Evolutionary conservation across 2,888 invertebrate species (phyloP).

Genomic region (Aporophyla lueneburgensis): DNA sequence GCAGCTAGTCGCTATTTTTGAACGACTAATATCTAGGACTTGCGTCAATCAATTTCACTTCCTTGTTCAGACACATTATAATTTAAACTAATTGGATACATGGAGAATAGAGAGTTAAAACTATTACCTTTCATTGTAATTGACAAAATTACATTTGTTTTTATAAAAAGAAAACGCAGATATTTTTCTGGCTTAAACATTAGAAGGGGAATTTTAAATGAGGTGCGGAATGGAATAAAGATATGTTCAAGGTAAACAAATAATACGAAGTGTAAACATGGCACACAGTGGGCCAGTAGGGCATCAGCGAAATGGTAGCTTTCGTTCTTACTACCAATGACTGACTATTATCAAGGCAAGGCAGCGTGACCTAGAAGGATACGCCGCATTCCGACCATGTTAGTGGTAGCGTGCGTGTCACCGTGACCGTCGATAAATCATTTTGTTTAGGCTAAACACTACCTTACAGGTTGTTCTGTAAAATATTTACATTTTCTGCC

Average conservation of each 20-base stretch:
- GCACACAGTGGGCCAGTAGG: slow-evolving; percentile 80
- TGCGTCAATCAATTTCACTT: slow-evolving; percentile 57
- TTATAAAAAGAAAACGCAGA: slow-evolving; percentile 16
- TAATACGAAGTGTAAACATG: slow-evolving; percentile 74
- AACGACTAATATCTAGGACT: slow-evolving; percentile 53
- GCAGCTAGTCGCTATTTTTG: slow-evolving; percentile 20
- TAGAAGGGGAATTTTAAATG: slow-evolving; percentile 58
- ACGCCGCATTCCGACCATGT: slow-evolving; percentile 79
- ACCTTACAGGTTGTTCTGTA: too few species aligned
- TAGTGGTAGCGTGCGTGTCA: slow-evolving; percentile 38
- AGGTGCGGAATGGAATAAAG: slow-evolving; percentile 53
- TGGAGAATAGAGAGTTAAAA: slow-evolving; percentile 45
- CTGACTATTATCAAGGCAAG: slow-evolving; percentile 76
- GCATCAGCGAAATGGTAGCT: slow-evolving; percentile 83
- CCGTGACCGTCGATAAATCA: slow-evolving; percentile 38
- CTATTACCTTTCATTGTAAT: slow-evolving; percentile 48
- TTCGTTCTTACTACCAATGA: slow-evolving; percentile 80
- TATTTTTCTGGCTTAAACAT: slow-evolving; percentile 6
- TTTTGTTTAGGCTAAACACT: slow-evolving; percentile 32
- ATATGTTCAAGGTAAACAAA: slow-evolving; percentile 75
- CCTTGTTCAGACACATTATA: slow-evolving; percentile 45
- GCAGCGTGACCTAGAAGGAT: slow-evolving; percentile 83
- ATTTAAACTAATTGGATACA: slow-evolving; percentile 51
- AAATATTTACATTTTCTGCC: too few species aligned
- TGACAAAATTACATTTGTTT: slow-evolving; percentile 41